These are phyloP conservation scores for Eulithis prunata DNA, from an alignment of 2,888 invertebrate genomes.

Conservation along the genomic window DNA sequence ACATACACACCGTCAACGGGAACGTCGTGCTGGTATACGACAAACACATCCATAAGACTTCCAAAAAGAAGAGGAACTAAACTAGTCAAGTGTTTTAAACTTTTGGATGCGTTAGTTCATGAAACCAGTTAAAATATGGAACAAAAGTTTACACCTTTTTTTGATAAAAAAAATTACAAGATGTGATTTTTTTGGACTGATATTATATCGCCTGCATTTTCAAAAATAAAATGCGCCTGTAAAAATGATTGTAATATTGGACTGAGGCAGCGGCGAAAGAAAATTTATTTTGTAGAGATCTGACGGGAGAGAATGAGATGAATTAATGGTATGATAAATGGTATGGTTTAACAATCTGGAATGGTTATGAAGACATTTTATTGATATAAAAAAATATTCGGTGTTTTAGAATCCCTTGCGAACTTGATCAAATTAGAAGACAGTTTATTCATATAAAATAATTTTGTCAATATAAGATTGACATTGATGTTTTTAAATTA, in stretches of 20 bases:
- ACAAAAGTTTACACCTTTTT: too few relatives aligned
- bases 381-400: conserved; percentile 9
- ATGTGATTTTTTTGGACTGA: conserved; percentile 9
- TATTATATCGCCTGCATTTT: not conserved
- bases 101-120: not conserved
- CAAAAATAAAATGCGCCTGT: not conserved
- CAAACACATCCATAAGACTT: conserved; percentile 55
- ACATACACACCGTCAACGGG: conserved; percentile 61
- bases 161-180: too few relatives aligned
- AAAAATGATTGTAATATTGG: conserved; percentile 5
- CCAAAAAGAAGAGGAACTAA: conserved; percentile 30
- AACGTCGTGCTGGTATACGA: conserved; percentile 64
- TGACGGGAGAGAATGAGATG: conserved; percentile 28
- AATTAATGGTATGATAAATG: conserved; percentile 31
- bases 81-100: not conserved
- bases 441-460: conserved; percentile 14
- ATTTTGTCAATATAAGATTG: conserved; percentile 26
- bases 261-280: conserved; percentile 17
- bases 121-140: conserved; percentile 1
- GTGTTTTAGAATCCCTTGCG: conserved; percentile 22
- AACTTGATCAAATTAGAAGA: conserved; percentile 17
- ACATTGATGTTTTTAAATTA: conserved; percentile 22
- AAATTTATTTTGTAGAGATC: conserved; percentile 20
- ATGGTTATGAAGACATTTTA: conserved; percentile 16
- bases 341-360: conserved; percentile 29